Base-by-base conservation (phyloP, 2,113 vertebrate genomes). In the Colistium nudipinnis region DNA sequence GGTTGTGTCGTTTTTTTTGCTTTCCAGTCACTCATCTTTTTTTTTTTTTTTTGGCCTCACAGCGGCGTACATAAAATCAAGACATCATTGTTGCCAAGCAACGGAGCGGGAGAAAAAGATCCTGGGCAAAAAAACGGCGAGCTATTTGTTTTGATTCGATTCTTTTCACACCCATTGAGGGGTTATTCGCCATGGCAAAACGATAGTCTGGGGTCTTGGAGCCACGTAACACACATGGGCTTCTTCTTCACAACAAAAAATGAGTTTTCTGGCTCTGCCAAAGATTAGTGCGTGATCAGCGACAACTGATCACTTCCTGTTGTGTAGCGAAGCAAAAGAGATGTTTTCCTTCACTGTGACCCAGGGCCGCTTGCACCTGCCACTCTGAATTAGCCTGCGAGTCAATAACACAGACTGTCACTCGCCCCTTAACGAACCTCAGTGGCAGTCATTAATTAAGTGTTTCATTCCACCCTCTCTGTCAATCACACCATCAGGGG, bases 41-140 rank as follows among this genome's bases (percentile, higher is more conserved):
- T 61, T 80, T 77, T 60, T 45, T 4, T 33, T 85, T 62, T 61
- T 80, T 77, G 51, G 41, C 49, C 62, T 70, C 44, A 74, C 66
- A 60, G 72, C 16, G 24, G 16, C 48, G 27, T 59, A 69, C 41
- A 84, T 67, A 62, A 47, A 80, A 83, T 84, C 60, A 76, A 84
- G 85, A 87, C 81, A 60, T 56, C 52, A 74, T 81, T 80, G 91
- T 91, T 92, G 91, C 92, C 81, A 87, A 75, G 92, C 89, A 93
- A 93, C 91, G 55, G 76, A 75, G 66, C 48, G 45, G 63, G 63
- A 75, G 44, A 79, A 86, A 79, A 70, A 3, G 47, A 70, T 84
- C 64, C 54, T 54, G 48, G 66, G 70, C 62, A 56, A 79, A 81
- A n/a, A 78, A 49, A 66, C 76, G 49, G 57, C 27, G 49, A 80